Percentiles rank a stretch among this genome's conserved stretches.
Evolutionary conservation across 2,113 vertebrate species (phyloP).

Genomic region (Ceyx margarethae): DNA sequence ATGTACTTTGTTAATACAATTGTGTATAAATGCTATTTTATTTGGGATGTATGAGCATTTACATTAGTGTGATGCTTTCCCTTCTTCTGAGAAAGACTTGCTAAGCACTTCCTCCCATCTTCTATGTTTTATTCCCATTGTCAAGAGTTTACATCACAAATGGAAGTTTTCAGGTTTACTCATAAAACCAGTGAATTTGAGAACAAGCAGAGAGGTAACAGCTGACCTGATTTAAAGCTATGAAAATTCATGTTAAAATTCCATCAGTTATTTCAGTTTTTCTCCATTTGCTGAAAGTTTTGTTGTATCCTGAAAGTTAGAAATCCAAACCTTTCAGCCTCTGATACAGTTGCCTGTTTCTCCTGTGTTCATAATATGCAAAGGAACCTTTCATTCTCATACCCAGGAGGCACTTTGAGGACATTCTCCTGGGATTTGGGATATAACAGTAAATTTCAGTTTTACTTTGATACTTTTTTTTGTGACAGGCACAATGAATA

Average conservation of each 20-base stretch:
- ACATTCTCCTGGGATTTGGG: conserved; percentile 6
- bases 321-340: not conserved
- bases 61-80: not conserved
- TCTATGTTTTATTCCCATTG: not conserved
- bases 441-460: conserved; percentile 14
- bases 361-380: not conserved
- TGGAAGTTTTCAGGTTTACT: not conserved
- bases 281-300: not conserved
- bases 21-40: not conserved
- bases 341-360: not conserved
- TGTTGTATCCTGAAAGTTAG: not conserved
- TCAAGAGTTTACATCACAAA: not conserved
- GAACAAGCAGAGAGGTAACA: not conserved
- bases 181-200: not conserved
- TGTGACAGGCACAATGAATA: conserved; percentile 46
- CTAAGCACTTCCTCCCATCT: not conserved
- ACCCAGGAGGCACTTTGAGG: not conserved
- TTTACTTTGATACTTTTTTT: conserved; percentile 55
- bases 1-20: not conserved
- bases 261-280: not conserved
- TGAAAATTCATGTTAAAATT: not conserved
- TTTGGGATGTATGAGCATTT: not conserved
- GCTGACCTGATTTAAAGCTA: not conserved
- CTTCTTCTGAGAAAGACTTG: not conserved
- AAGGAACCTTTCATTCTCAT: not conserved